phyloP scores from a whole-genome alignment of 1,140 invertebrate genomes.

The Drosophila nikananu region DNA sequence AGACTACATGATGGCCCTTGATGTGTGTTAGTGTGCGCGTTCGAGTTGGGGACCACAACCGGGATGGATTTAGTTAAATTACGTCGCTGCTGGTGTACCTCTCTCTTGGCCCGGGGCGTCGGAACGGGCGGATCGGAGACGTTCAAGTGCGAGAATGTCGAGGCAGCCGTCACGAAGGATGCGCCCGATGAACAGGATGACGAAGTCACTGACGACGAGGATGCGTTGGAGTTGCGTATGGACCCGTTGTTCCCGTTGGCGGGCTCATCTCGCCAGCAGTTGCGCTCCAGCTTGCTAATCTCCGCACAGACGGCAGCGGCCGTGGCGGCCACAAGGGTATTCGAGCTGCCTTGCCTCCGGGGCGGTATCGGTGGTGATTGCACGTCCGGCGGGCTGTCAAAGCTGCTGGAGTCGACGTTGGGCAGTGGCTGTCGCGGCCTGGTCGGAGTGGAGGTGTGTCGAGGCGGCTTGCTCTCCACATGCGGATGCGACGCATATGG shows the following conservation, averaged over 20 bases:
- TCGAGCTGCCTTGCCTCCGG: slow-evolving; percentile 64
- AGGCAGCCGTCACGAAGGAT: slow-evolving; percentile 80
- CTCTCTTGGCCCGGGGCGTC: slow-evolving; percentile 79
- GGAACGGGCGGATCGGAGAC: slow-evolving; percentile 73
- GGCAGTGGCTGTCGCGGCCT: slow-evolving; percentile 42
- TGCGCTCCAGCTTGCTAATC: slow-evolving; percentile 74
- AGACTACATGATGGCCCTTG: slow-evolving; percentile 32
- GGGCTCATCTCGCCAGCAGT: slow-evolving; percentile 73
- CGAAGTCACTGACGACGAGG: slow-evolving; percentile 49
- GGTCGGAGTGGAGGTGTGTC: slow-evolving; percentile 62
- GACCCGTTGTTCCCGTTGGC: slow-evolving; percentile 41
- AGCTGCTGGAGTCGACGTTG: slow-evolving; percentile 67
- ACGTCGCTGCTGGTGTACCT: slow-evolving; percentile 73
- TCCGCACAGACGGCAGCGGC: slow-evolving; percentile 76
- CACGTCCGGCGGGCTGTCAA: slow-evolving; percentile 79
- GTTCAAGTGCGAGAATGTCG: slow-evolving; percentile 75
- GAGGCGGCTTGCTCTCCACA: slow-evolving; percentile 60
- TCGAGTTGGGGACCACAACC: slow-evolving; percentile 62
- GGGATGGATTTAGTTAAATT: slow-evolving; percentile 58
- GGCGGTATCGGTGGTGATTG: slow-evolving; percentile 83
- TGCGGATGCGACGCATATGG: slow-evolving; percentile 64
- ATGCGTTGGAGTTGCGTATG: slow-evolving; percentile 65
- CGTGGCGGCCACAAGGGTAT: slow-evolving; percentile 70
- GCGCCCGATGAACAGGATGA: slow-evolving; percentile 70
- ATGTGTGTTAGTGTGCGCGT: slow-evolving; percentile 59